A percentile compares a stretch with the other conserved stretches of the same genome.
Conservation (phyloP, 2,113 vertebrate species). For the Eudyptes chrysolophus region DNA sequence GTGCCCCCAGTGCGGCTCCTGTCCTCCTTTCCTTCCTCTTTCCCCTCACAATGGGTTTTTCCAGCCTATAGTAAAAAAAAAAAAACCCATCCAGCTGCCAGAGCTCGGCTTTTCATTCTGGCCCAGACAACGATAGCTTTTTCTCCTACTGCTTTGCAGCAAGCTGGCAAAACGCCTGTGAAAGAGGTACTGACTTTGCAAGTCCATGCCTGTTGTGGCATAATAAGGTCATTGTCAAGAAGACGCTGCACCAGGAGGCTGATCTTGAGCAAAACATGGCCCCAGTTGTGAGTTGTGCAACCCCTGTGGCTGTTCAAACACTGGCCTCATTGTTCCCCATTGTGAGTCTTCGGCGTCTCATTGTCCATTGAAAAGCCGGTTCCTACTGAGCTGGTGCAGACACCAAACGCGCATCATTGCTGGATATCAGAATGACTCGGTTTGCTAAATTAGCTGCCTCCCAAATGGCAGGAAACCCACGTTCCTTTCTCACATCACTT, state of each 20-base stretch:
- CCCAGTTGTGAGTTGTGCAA: background rate
- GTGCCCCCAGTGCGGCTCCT: background rate
- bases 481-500: background rate
- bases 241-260: background rate
- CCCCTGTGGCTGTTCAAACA: background rate
- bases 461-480: background rate
- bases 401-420: accelerated
- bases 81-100: background rate
- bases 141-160: background rate
- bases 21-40: background rate
- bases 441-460: background rate
- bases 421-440: background rate
- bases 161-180: background rate
- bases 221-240: conserved; percentile 32
- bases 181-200: background rate
- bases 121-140: background rate
- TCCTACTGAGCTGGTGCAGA: background rate
- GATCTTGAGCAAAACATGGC: background rate
- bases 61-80: background rate
- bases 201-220: background rate
- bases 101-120: background rate
- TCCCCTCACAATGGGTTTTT: background rate
- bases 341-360: background rate
- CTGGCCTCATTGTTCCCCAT: background rate
- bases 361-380: background rate